A percentile compares a stretch with the other conserved stretches of the same genome.
These are phyloP conservation scores for Drosophila antonietae DNA, from an alignment of 2,888 invertebrate genomes.

Conservation along the genomic window DNA sequence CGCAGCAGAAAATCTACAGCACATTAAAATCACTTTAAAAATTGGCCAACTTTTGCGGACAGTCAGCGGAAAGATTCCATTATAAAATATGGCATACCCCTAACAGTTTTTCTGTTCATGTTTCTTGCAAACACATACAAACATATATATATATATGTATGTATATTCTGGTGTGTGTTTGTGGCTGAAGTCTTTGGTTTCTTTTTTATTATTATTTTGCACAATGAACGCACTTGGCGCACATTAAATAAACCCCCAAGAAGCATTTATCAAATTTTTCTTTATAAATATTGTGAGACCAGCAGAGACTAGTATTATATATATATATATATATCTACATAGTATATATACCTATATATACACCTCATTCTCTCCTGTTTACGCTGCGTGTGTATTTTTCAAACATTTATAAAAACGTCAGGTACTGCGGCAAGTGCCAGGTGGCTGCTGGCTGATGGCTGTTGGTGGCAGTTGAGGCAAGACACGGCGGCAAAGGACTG, in stretches of 20 bases:
- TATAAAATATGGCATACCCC: constrained; percentile 40
- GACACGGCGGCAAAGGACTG: constrained; percentile 13
- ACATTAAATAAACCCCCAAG: constrained; percentile 79
- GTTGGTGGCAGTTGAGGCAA: constrained; percentile 8
- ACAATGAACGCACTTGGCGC: constrained; percentile 76
- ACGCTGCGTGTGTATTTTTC: constrained; percentile 54
- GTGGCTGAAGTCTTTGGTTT: constrained; percentile 20
- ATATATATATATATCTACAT: constrained; percentile 19
- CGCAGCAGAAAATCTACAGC: constrained; percentile 34
- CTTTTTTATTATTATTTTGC: constrained; percentile 69
- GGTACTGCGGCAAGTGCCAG: constrained; percentile 48
- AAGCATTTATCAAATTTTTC: constrained; percentile 78
- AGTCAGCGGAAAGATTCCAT: constrained; percentile 28
- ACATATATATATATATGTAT: background rate
- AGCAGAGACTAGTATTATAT: constrained; percentile 31
- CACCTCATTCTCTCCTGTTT: background rate
- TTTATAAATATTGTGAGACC: constrained; percentile 56
- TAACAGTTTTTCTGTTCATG: constrained; percentile 20
- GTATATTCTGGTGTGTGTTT: constrained; percentile 18
- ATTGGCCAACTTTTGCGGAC: constrained; percentile 28
- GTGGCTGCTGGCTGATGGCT: constrained; percentile 11
- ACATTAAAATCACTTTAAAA: constrained; percentile 71
- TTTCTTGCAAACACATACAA: background rate
- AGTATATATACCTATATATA: constrained; percentile 10
- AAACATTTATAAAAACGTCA: constrained; percentile 77